Conservation (phyloP, 2,888 invertebrate genomes). For the Phragmatobia fuliginosa region DNA sequence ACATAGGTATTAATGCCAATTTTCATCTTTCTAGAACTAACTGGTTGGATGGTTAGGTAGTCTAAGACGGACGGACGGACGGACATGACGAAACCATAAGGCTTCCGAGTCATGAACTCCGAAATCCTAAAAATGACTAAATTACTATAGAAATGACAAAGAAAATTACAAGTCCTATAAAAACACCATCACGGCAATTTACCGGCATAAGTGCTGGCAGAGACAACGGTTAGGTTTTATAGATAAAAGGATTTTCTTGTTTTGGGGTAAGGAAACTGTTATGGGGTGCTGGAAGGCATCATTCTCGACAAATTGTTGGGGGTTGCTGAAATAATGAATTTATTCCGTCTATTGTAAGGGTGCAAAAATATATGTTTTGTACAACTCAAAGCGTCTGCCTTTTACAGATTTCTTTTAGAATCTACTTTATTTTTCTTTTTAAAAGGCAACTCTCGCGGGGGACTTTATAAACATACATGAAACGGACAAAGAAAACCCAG, state of each 20-base stretch:
- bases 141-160: background rate
- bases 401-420: too few relatives aligned
- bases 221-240: conserved; percentile 4
- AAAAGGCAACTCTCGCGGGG: too few relatives aligned
- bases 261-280: background rate
- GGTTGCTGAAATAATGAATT: background rate
- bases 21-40: too few relatives aligned
- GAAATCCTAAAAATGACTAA: background rate
- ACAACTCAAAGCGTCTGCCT: background rate
- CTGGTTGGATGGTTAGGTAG: too few relatives aligned
- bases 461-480: too few relatives aligned
- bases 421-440: too few relatives aligned
- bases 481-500: too few relatives aligned
- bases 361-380: background rate
- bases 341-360: background rate
- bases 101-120: too few relatives aligned
- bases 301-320: conserved; percentile 9
- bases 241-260: conserved; percentile 41
- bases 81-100: too few relatives aligned
- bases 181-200: conserved; percentile 11
- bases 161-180: conserved; percentile 6
- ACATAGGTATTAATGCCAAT: too few relatives aligned
- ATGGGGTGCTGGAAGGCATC: conserved; percentile 13
- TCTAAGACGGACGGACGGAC: too few relatives aligned
- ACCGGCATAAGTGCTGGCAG: background rate